These are phyloP conservation scores for Mantis religiosa DNA, from an alignment of 2,888 invertebrate genomes.

Conservation along the genomic window DNA sequence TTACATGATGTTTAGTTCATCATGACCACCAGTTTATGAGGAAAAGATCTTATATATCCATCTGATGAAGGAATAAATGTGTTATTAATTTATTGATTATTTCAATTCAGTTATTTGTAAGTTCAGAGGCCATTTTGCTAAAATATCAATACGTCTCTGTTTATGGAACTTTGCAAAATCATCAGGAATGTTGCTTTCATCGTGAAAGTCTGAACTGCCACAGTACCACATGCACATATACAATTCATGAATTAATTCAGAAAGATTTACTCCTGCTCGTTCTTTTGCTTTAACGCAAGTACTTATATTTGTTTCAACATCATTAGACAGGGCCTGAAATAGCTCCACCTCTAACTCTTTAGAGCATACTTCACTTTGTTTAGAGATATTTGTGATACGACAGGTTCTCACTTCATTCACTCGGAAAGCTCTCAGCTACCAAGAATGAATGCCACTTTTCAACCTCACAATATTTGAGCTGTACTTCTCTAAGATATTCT, in stretches of 20 bases:
- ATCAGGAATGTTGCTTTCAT: too few relatives aligned
- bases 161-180: too few relatives aligned
- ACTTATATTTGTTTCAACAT: background rate
- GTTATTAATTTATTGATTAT: too few relatives aligned
- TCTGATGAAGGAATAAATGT: too few relatives aligned
- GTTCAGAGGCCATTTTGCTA: too few relatives aligned
- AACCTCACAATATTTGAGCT: too few relatives aligned
- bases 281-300: background rate
- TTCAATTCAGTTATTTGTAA: too few relatives aligned
- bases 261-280: background rate
- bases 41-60: too few relatives aligned
- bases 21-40: too few relatives aligned
- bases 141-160: too few relatives aligned
- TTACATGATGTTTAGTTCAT: too few relatives aligned
- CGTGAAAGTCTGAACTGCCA: background rate
- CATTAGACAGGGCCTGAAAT: background rate
- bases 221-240: background rate
- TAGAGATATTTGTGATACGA: background rate
- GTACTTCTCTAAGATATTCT: too few relatives aligned
- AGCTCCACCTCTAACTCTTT: background rate
- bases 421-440: background rate
- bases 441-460: background rate
- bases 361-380: background rate
- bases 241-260: background rate
- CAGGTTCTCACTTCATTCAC: background rate